Evolutionary conservation across 2,113 vertebrate genomes (phyloP).

Genomic region (Anhinga anhinga): DNA sequence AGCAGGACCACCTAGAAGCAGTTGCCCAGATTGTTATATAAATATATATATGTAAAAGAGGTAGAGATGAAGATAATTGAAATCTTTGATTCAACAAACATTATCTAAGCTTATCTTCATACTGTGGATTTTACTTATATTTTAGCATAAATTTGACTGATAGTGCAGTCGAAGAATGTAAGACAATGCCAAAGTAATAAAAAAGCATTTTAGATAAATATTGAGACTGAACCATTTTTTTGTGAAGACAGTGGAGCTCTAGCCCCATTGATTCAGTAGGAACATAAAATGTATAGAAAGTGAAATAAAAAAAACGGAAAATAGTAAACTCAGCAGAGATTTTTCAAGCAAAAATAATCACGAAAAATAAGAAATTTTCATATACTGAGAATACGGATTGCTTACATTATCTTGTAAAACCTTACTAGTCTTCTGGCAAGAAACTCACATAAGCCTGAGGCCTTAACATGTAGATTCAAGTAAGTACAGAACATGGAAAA

Average conservation of each 20-base stretch:
- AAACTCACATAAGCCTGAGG: fast-evolving
- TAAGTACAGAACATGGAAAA: not conserved
- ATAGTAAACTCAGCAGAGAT: not conserved
- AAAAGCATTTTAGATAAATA: not conserved
- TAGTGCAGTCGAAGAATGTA: not conserved
- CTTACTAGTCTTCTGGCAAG: not conserved
- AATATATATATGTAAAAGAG: not conserved
- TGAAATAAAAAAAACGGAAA: not conserved
- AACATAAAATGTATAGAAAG: not conserved
- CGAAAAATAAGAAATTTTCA: not conserved
- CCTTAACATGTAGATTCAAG: not conserved
- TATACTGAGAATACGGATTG: not conserved
- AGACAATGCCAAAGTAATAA: not conserved
- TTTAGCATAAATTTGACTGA: not conserved
- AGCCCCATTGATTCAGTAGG: not conserved
- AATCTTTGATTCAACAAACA: not conserved
- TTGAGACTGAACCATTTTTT: not conserved
- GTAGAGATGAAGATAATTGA: not conserved
- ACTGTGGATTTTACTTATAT: not conserved
- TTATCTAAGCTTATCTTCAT: not conserved
- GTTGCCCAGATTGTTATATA: not conserved
- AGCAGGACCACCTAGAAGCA: not conserved
- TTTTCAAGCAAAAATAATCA: not conserved
- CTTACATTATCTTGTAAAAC: not conserved
- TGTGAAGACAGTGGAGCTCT: not conserved